Conservation (phyloP, 2,888 invertebrate species). For the Drosophila gaucha region DNA sequence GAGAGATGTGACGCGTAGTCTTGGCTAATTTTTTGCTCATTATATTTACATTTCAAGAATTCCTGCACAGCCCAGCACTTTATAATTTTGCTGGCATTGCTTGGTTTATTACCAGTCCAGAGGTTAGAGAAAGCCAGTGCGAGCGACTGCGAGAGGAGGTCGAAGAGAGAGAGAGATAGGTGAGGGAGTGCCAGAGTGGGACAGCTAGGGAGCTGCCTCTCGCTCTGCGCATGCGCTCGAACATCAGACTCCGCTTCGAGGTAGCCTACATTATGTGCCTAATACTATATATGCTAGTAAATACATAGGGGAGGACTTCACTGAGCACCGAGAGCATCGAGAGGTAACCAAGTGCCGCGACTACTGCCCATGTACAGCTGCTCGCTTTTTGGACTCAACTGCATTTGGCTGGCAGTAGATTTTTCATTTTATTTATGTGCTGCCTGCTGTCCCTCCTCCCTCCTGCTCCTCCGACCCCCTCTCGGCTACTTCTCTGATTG, state of each 20-base stretch:
- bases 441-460: conserved; percentile 24
- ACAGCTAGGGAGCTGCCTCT: conserved; percentile 41
- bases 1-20: conserved; percentile 45
- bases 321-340: conserved; percentile 14
- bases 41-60: conserved; percentile 78
- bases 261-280: conserved; percentile 79
- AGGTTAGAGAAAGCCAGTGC: conserved; percentile 12
- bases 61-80: conserved; percentile 66
- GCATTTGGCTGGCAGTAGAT: conserved; percentile 79
- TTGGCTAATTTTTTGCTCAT: conserved; percentile 78
- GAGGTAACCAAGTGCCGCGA: conserved; percentile 55
- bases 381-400: conserved; percentile 56
- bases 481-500: conserved; percentile 19
- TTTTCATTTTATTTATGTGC: conserved; percentile 81
- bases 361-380: conserved; percentile 48
- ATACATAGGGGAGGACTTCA: conserved; percentile 42
- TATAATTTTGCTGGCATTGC: conserved; percentile 68
- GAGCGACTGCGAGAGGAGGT: not conserved
- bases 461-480: not conserved
- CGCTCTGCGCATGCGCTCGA: conserved; percentile 56
- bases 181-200: conserved; percentile 35
- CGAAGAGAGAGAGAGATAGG: conserved; percentile 11
- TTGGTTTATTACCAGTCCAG: conserved; percentile 66
- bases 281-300: conserved; percentile 43
- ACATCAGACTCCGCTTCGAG: conserved; percentile 24